A percentile compares a stretch with the other conserved stretches of the same genome.
phyloP scores from a whole-genome alignment of 2,113 vertebrate genomes.

The Cichladusa arquata region DNA sequence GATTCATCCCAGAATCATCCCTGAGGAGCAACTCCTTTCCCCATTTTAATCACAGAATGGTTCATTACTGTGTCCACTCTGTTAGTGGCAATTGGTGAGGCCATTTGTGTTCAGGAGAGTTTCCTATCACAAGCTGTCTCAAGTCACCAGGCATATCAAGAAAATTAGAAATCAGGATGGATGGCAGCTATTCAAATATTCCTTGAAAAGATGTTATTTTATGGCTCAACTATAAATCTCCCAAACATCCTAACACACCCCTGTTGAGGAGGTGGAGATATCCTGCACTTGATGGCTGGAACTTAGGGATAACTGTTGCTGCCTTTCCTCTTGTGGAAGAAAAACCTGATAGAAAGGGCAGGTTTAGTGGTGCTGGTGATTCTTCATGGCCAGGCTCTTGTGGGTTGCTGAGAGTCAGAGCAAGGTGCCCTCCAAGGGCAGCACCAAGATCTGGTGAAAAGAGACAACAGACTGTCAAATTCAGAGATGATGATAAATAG shows the following conservation, averaged over 20 bases:
- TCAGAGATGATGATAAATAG: background rate
- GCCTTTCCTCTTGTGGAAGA: background rate
- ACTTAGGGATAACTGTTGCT: background rate
- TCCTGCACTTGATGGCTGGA: background rate
- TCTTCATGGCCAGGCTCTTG: background rate
- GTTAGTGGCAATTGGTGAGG: background rate
- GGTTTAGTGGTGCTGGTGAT: background rate
- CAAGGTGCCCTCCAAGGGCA: background rate
- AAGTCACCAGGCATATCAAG: background rate
- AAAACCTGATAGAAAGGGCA: background rate
- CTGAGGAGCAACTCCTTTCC: background rate
- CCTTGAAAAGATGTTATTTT: background rate
- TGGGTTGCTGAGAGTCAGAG: background rate
- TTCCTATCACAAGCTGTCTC: background rate
- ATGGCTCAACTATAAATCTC: background rate
- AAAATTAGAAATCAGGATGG: background rate
- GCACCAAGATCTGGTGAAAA: background rate
- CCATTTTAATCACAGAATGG: background rate
- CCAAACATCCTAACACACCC: background rate
- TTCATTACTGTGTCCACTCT: background rate
- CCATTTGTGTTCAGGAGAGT: background rate
- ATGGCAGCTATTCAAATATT: slow-evolving; percentile 33
- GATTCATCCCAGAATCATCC: background rate
- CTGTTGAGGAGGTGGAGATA: background rate
- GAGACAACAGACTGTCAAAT: background rate